Conservation (phyloP, 2,888 invertebrate genomes). For the Hydriomena furcata region DNA sequence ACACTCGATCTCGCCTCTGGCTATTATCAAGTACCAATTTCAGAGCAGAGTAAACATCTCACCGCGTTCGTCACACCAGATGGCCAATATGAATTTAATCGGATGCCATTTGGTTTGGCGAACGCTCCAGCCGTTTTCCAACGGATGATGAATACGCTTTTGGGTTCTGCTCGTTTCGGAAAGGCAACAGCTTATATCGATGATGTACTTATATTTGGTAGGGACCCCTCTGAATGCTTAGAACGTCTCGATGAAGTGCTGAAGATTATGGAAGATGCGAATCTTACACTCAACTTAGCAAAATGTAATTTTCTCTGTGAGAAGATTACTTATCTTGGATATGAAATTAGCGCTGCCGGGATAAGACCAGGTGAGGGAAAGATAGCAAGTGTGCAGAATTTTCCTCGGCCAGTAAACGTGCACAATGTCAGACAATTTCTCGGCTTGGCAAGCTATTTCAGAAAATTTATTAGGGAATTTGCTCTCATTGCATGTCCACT, state of each 20-base stretch:
- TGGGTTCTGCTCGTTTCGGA: not conserved
- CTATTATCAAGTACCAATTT: not conserved
- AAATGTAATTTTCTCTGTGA: not conserved
- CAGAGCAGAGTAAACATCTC: not conserved
- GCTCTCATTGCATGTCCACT: not conserved
- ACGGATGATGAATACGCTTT: not conserved
- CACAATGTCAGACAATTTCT: not conserved
- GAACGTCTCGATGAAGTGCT: not conserved
- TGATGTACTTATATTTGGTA: not conserved
- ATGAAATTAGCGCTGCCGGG: not conserved
- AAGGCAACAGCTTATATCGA: not conserved
- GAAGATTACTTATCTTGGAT: not conserved
- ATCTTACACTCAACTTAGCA: not conserved
- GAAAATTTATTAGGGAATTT: not conserved
- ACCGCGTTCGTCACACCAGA: constrained; percentile 1
- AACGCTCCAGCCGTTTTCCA: not conserved
- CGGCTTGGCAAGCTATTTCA: not conserved
- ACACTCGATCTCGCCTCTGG: not conserved
- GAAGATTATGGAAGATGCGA: not conserved
- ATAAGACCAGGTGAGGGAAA: not conserved
- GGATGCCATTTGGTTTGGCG: not conserved
- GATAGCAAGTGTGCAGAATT: not conserved
- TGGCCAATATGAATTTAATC: not conserved
- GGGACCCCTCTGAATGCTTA: not conserved
- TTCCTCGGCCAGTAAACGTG: not conserved